Percentiles rank a stretch among this genome's conserved stretches.
These are phyloP conservation scores for Decapterus maruadsi DNA, from an alignment of 2,797 vertebrate species.

Conservation along the genomic window DNA sequence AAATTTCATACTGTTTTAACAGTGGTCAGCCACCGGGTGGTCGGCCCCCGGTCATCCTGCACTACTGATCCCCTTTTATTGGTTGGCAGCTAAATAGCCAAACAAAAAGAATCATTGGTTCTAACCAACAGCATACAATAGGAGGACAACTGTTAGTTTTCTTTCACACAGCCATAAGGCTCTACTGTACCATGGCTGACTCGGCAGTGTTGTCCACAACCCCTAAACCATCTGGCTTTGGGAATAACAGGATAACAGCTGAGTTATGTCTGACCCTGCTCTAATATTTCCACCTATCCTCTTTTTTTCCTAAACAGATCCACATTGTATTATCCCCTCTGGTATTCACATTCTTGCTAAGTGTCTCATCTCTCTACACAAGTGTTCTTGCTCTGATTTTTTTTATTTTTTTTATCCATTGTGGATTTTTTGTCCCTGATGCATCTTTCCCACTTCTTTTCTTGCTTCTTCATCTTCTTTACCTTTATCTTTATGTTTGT, in stretches of 20 bases:
- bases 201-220: conserved; percentile 23
- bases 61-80: neutral
- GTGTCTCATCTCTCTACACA: conserved; percentile 51
- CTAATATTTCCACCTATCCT: conserved; percentile 26
- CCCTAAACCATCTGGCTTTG: conserved; percentile 41
- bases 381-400: conserved; percentile 34
- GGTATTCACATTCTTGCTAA: conserved; percentile 36
- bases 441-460: conserved; percentile 31
- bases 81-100: neutral
- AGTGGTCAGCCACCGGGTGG: neutral
- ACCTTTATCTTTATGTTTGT: conserved; percentile 16
- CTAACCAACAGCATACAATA: neutral
- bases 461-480: conserved; percentile 35
- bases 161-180: conserved; percentile 5
- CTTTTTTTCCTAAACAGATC: conserved; percentile 38
- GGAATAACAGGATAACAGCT: conserved; percentile 34
- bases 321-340: conserved; percentile 32
- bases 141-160: conserved; percentile 17
- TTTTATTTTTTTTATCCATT: conserved; percentile 34
- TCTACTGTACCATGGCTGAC: conserved; percentile 24
- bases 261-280: conserved; percentile 39
- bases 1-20: no score
- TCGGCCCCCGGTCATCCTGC: neutral
- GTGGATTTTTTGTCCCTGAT: conserved; percentile 41
- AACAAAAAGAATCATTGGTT: neutral